Percentiles rank a stretch among this genome's conserved stretches.
phyloP scores from a whole-genome alignment of 1,140 invertebrate species.

The Lutraria rhynchaena region DNA sequence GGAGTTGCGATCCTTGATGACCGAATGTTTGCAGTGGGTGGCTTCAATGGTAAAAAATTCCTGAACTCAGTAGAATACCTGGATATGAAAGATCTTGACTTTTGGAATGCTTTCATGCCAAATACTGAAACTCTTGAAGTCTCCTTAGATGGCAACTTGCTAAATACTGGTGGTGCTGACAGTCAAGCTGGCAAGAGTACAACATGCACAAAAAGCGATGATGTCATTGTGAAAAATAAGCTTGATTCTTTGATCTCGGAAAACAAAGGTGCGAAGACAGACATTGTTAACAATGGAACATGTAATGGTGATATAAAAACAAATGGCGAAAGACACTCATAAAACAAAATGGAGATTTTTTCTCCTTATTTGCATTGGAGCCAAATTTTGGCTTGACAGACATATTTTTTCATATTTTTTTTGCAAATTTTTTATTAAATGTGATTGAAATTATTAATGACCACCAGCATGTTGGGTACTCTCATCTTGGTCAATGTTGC shows the following conservation, averaged over 20 bases:
- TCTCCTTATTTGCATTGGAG: too few species aligned
- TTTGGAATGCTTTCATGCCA: constrained; percentile 38
- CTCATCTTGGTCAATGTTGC: too few species aligned
- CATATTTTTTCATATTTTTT: too few species aligned
- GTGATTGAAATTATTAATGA: too few species aligned
- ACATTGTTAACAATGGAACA: not conserved
- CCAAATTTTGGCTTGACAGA: too few species aligned
- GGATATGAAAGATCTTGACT: constrained; percentile 65
- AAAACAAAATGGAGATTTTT: too few species aligned
- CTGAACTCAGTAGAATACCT: constrained; percentile 90
- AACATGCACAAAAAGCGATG: not conserved
- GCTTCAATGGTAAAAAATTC: constrained; percentile 93
- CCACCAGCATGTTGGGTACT: too few species aligned
- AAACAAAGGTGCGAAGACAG: not conserved
- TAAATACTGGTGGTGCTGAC: too few species aligned
- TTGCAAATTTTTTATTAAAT: too few species aligned
- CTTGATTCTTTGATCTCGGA: too few species aligned
- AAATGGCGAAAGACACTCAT: not conserved
- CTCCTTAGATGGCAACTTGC: not conserved
- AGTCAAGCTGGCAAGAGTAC: too few species aligned
- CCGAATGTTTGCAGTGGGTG: constrained; percentile 89
- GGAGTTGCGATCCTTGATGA: constrained; percentile 88
- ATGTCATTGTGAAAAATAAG: not conserved
- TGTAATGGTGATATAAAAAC: not conserved
- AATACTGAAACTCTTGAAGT: not conserved